A percentile compares a stretch with the other conserved stretches of the same genome.
Conservation (phyloP, 37 sponge, comb jelly and placozoan species). For the Aphrocallistes beatrix region DNA sequence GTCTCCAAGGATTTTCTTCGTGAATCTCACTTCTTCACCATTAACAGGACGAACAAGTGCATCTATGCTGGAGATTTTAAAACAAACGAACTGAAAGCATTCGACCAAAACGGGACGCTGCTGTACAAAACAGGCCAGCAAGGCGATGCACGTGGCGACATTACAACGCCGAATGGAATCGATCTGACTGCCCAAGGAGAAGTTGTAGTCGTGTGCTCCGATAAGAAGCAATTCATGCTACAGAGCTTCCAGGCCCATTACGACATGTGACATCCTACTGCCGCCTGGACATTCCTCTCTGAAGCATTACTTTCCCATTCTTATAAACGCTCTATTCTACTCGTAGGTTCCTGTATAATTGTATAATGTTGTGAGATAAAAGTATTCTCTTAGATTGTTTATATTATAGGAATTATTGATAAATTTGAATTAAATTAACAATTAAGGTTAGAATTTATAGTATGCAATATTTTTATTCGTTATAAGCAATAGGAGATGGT, state of each 20-base stretch:
- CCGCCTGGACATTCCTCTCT: too few relatives aligned
- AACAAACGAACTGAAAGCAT: not conserved
- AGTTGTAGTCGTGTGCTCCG: not conserved
- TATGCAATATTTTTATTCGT: too few relatives aligned
- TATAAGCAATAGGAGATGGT: too few relatives aligned
- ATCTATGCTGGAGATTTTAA: not conserved
- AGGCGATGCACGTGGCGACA: not conserved
- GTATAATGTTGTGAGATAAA: too few relatives aligned
- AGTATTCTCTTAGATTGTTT: too few relatives aligned
- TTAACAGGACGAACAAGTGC: not conserved
- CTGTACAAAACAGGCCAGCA: not conserved
- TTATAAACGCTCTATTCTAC: too few relatives aligned
- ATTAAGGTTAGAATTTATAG: too few relatives aligned
- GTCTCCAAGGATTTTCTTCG: not conserved
- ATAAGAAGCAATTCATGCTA: not conserved
- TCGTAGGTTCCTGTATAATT: too few relatives aligned
- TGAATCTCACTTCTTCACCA: not conserved
- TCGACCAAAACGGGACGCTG: not conserved
- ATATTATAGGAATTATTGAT: too few relatives aligned
- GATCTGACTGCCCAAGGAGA: not conserved
- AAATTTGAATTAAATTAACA: too few relatives aligned
- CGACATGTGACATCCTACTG: slow-evolving; percentile 4
- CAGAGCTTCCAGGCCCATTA: not conserved
- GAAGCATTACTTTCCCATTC: too few relatives aligned
- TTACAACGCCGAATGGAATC: not conserved